phyloP scores from a whole-genome alignment of 2,113 vertebrate genomes.

The Coptodon rendalli region DNA sequence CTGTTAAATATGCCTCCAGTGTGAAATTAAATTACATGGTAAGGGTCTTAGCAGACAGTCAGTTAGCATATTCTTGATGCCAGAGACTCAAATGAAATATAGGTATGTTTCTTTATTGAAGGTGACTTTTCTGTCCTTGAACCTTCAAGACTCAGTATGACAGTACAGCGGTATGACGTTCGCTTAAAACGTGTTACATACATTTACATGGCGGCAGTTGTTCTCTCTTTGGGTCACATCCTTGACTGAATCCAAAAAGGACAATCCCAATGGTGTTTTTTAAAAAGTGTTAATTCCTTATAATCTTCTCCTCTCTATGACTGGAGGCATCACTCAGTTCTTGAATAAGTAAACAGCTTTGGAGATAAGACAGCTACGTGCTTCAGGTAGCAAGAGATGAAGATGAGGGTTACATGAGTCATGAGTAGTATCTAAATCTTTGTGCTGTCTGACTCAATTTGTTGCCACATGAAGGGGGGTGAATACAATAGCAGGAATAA shows the following conservation, averaged over 20 bases:
- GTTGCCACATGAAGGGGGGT: not conserved
- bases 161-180: not conserved
- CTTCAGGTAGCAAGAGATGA: not conserved
- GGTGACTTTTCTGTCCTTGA: not conserved
- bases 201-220: not conserved
- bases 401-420: not conserved
- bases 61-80: not conserved
- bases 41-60: not conserved
- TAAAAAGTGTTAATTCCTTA: not conserved
- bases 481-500: not conserved
- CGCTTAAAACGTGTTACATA: not conserved
- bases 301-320: conserved; percentile 11
- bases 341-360: conserved; percentile 18
- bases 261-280: not conserved
- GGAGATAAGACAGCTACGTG: not conserved
- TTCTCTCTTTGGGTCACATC: not conserved
- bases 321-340: not conserved
- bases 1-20: not conserved
- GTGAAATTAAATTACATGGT: not conserved
- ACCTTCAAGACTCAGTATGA: not conserved
- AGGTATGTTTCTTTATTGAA: not conserved
- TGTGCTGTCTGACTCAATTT: not conserved
- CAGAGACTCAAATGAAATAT: not conserved
- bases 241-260: not conserved
- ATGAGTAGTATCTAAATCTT: not conserved